A percentile compares a stretch with the other conserved stretches of the same genome.
phyloP scores from a whole-genome alignment of 2,888 invertebrate genomes.

The Macrophya alboannulata region DNA sequence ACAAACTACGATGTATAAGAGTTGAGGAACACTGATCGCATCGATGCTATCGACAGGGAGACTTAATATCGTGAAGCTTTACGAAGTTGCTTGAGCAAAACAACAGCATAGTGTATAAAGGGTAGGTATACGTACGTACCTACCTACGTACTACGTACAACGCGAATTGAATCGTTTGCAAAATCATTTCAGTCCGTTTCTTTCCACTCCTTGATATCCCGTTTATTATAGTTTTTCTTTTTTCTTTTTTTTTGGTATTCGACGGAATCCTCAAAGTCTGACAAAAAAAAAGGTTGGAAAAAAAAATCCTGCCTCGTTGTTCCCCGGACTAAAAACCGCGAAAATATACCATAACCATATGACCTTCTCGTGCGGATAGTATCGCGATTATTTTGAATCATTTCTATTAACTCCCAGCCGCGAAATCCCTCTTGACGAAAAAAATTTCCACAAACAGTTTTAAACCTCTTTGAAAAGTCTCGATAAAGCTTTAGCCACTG shows the following conservation, averaged over 20 bases:
- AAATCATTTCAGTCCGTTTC: constrained; percentile 33
- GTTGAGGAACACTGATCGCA: constrained; percentile 20
- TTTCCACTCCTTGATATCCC: background rate
- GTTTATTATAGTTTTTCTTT: background rate
- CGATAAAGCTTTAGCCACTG: constrained; percentile 32
- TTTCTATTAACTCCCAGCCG: background rate
- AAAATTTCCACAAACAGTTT: constrained; percentile 12
- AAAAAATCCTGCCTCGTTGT: background rate
- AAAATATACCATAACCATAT: background rate
- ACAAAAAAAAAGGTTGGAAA: background rate
- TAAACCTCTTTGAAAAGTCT: constrained; percentile 37
- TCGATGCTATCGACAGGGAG: constrained; percentile 13
- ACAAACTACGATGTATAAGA: background rate
- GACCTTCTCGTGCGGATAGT: background rate
- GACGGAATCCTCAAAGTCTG: background rate
- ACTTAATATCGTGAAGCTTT: constrained; percentile 42
- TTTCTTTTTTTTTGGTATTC: background rate
- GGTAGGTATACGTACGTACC: background rate
- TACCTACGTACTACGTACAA: background rate
- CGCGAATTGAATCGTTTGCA: constrained; percentile 46
- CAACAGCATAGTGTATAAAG: background rate
- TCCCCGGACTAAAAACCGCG: background rate
- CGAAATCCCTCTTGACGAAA: background rate
- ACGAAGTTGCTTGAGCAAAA: constrained; percentile 44
- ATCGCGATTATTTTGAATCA: background rate